Conservation (phyloP, 2,888 invertebrate species). For the Drosophila histrio region DNA sequence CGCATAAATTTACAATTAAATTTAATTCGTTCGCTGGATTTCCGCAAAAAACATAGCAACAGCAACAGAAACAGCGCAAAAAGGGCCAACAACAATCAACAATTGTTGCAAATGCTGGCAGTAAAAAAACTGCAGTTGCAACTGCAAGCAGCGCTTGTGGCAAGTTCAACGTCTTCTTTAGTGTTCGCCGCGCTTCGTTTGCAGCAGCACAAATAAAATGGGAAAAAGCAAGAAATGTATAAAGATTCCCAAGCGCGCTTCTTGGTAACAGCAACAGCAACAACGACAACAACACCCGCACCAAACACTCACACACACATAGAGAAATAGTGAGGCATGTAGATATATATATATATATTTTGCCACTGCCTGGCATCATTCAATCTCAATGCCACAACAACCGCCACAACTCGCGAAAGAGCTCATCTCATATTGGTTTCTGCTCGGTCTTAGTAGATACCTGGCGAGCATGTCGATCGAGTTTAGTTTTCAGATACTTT, state of each 20-base stretch:
- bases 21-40: constrained; percentile 76
- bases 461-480: constrained; percentile 29
- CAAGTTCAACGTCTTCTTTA: constrained; percentile 77
- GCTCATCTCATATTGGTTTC: constrained; percentile 19
- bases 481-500: constrained; percentile 37
- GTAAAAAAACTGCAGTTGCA: constrained; percentile 28
- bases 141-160: constrained; percentile 43
- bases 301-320: constrained; percentile 9
- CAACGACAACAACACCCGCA: constrained; percentile 35
- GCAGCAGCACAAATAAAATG: constrained; percentile 55
- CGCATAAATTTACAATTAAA: constrained; percentile 80
- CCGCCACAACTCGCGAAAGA: constrained; percentile 12
- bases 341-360: constrained; percentile 8
- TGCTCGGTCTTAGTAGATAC: constrained; percentile 22
- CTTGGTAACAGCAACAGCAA: constrained; percentile 58
- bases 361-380: constrained; percentile 32
- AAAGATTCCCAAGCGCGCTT: constrained; percentile 75
- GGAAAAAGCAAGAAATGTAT: constrained; percentile 23
- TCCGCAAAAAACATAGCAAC: constrained; percentile 62
- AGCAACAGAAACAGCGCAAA: constrained; percentile 5
- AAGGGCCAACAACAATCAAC: constrained; percentile 54
- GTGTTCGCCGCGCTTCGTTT: constrained; percentile 68
- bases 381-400: constrained; percentile 38
- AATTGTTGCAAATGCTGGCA: constrained; percentile 44
- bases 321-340: not conserved